Conservation (phyloP, 2,888 invertebrate species). For the Drosophila helvetica region DNA sequence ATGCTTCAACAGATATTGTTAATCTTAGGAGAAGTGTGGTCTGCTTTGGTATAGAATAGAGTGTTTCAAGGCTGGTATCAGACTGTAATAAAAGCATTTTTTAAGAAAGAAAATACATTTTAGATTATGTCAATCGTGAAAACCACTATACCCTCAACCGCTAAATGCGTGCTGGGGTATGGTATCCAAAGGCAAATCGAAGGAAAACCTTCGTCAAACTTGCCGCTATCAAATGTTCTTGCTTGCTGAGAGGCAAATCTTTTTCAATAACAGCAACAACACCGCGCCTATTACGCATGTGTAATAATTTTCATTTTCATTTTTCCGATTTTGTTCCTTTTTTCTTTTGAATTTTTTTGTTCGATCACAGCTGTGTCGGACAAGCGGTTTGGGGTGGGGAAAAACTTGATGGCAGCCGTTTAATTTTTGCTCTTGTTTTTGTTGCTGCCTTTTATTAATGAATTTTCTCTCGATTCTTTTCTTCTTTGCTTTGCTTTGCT, state of each 20-base stretch:
- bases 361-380: constrained; percentile 46
- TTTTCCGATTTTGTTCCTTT: constrained; percentile 20
- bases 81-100: too few relatives aligned
- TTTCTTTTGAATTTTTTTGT: constrained; percentile 1
- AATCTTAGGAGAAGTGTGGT: too few relatives aligned
- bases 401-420: constrained; percentile 63
- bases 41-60: too few relatives aligned
- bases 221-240: constrained; percentile 52
- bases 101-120: background rate
- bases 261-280: constrained; percentile 45
- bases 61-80: too few relatives aligned
- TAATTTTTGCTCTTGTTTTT: constrained; percentile 69
- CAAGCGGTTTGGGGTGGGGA: constrained; percentile 7
- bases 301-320: constrained; percentile 55
- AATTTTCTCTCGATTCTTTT: constrained; percentile 59
- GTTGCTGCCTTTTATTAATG: constrained; percentile 63
- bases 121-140: background rate
- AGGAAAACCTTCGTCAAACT: constrained; percentile 68
- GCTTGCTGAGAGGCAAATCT: constrained; percentile 31
- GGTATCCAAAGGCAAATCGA: constrained; percentile 15
- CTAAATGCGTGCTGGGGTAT: background rate
- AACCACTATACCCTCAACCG: background rate
- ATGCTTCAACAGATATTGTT: too few relatives aligned
- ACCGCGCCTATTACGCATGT: constrained; percentile 47
- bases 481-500: constrained; percentile 11